A percentile compares a stretch with the other conserved stretches of the same genome.
phyloP scores from a whole-genome alignment of 2,113 vertebrate genomes.

The Micromys minutus region DNA sequence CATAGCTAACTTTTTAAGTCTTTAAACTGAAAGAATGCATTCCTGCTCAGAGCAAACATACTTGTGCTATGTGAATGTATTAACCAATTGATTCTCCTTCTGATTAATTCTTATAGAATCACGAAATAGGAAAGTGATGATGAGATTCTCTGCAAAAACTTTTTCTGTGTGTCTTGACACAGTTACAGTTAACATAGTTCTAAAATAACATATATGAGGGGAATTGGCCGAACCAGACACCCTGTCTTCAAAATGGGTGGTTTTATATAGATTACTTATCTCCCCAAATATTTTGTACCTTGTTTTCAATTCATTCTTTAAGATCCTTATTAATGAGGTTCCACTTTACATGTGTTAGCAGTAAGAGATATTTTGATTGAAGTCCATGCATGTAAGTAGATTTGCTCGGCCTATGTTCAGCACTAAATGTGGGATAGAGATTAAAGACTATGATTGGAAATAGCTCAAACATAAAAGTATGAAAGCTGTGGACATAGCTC shows the following conservation, averaged over 20 bases:
- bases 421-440: background rate
- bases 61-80: background rate
- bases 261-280: conserved; percentile 15
- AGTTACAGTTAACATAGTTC: conserved; percentile 21
- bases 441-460: background rate
- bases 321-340: background rate
- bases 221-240: background rate
- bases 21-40: background rate
- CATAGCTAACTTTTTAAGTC: background rate
- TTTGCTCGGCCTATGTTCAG: background rate
- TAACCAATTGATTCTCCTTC: background rate
- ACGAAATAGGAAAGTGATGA: background rate
- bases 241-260: background rate
- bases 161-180: background rate
- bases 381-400: background rate
- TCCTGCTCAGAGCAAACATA: background rate
- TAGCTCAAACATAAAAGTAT: background rate
- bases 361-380: conserved; percentile 4
- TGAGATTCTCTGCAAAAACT: background rate
- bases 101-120: background rate
- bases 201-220: background rate
- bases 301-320: background rate
- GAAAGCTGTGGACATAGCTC: background rate
- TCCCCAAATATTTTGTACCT: background rate
- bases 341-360: background rate